Base-by-base conservation (phyloP, 2,113 vertebrate genomes). In the Brachyistius frenatus region DNA sequence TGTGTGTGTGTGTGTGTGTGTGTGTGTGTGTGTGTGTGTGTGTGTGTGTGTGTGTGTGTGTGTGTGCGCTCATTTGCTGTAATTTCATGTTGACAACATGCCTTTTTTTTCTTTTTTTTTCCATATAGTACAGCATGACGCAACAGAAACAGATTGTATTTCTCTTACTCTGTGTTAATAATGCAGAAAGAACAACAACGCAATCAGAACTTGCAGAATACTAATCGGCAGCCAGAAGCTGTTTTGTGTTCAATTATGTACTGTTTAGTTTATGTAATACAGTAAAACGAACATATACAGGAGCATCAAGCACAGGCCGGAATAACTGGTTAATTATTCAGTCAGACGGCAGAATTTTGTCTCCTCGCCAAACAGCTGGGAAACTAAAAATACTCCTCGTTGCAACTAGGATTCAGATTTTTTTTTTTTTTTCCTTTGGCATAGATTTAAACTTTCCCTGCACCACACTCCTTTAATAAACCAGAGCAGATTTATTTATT, bases 171-270 rank as follows among this genome's bases (percentile, higher is more conserved):
- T 49, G 31, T 68, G 73, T 66, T 50, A 37, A 78, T 57, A 31
- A 74, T 7, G 54, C 16, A 77, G 49, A 81, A 78, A 49, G 75
- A 78, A 71, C 35, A 73, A 76, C 47, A 52, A 61, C 33, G 44
- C 62, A 66, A 47, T 76, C 64, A 14, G 56, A 73, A 54, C 63
- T 37, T 58, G 66, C 54, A 76, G 54, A 57, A 31, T 10, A 57
- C 80, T 68, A 58, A 79, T 23, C 23, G 60, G 44, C 73, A 62
- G 78, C 78, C 87, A 86, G 83, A 88, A 85, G 85, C 70, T 66
- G 68, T 73, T 73, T 75, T 52, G 58, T 79, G 61, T 68, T 74
- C 16, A 80, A 55, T 86, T 61, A 81, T 56, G 50, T 63, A 30
- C 33, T 73, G 58, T 55, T 70, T 68, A 50, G 66, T 53, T 90